A percentile compares a stretch with the other conserved stretches of the same genome.
Conservation (phyloP, 2,888 invertebrate genomes). For the Epinotia ramella region DNA sequence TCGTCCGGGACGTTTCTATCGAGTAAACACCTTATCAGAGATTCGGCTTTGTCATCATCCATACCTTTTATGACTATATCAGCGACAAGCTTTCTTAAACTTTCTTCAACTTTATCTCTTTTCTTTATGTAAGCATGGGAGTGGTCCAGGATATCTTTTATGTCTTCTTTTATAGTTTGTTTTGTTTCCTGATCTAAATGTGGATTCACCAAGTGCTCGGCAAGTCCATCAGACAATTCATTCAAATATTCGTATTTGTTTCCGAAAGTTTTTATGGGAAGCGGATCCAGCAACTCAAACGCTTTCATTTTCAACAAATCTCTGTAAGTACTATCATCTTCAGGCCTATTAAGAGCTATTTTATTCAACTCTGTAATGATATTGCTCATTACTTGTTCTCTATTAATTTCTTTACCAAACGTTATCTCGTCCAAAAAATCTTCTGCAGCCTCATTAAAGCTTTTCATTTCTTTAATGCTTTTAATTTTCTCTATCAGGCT, state of each 20-base stretch:
- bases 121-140: neutral
- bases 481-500: slow-evolving; percentile 52
- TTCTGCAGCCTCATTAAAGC: slow-evolving; percentile 48
- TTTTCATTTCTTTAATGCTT: slow-evolving; percentile 47
- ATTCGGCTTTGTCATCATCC: slow-evolving; percentile 3
- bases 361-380: slow-evolving; percentile 51
- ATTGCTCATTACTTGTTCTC: slow-evolving; percentile 44
- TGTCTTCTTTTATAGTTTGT: neutral
- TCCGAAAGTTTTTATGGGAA: slow-evolving; percentile 47
- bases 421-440: slow-evolving; percentile 50
- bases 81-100: neutral
- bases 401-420: slow-evolving; percentile 48
- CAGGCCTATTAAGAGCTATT: slow-evolving; percentile 46
- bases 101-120: slow-evolving; percentile 14
- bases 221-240: slow-evolving; percentile 48
- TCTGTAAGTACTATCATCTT: slow-evolving; percentile 47
- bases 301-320: slow-evolving; percentile 52
- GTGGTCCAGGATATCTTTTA: slow-evolving; percentile 11
- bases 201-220: slow-evolving; percentile 45
- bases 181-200: neutral
- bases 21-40: neutral
- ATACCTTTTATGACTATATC: slow-evolving; percentile 14
- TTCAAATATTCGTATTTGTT: slow-evolving; percentile 38
- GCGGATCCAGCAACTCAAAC: slow-evolving; percentile 49
- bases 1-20: slow-evolving; percentile 6